Percentiles rank a stretch among this genome's conserved stretches.
Conservation (phyloP, 2,797 vertebrate genomes). For the Etheostoma nigrum region DNA sequence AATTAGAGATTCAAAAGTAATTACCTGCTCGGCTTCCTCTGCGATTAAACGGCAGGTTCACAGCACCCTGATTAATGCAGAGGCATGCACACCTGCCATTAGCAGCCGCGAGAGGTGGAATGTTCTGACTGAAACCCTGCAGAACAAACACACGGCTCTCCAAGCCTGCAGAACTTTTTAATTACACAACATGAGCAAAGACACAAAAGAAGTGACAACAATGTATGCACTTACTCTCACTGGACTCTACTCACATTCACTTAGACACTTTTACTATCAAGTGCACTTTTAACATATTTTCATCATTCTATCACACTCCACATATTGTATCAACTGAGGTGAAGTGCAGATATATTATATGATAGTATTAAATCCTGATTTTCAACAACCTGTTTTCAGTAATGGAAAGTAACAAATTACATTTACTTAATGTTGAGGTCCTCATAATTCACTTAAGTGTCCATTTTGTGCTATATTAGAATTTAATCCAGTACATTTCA, state of each 20-base stretch:
- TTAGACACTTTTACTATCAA: neutral
- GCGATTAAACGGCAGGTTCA: slow-evolving; percentile 88
- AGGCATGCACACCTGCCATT: slow-evolving; percentile 90
- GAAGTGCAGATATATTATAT: neutral
- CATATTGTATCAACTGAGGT: neutral
- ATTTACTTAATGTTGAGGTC: neutral
- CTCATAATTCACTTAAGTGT: neutral
- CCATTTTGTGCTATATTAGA: neutral
- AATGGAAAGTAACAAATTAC: neutral
- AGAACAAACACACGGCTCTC: slow-evolving; percentile 74
- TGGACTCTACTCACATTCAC: neutral
- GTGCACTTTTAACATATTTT: neutral
- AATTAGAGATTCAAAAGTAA: slow-evolving; percentile 95
- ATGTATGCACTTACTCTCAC: neutral
- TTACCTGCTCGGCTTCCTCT: slow-evolving; percentile 97
- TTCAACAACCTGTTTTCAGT: neutral
- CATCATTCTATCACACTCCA: neutral
- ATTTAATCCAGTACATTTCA: neutral
- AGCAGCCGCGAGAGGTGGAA: slow-evolving; percentile 87
- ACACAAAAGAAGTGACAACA: slow-evolving; percentile 1
- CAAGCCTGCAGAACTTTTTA: slow-evolving; percentile 9
- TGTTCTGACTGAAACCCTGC: slow-evolving; percentile 87
- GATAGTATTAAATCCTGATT: neutral
- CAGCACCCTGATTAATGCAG: slow-evolving; percentile 94
- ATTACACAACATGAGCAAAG: slow-evolving; percentile 30